These are phyloP conservation scores for Aphodius granarius DNA, from an alignment of 2,888 invertebrate species.

Conservation along the genomic window DNA sequence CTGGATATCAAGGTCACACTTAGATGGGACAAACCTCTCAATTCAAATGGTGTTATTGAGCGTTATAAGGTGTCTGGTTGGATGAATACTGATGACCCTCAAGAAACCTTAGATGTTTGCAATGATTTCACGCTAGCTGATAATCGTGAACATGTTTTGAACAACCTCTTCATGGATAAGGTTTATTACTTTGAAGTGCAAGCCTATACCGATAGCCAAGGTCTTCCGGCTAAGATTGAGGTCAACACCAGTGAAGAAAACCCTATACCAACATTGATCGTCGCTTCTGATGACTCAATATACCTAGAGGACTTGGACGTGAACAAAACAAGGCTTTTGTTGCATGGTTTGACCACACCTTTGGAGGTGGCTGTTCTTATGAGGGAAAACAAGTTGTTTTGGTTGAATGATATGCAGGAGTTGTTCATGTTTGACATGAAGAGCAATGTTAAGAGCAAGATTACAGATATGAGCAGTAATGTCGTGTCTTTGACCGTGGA, in stretches of 20 bases:
- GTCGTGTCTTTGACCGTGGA: constrained; percentile 75
- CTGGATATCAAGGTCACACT: constrained; percentile 62
- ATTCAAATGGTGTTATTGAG: constrained; percentile 73
- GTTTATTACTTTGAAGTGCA: constrained; percentile 76
- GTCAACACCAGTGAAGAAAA: constrained; percentile 71
- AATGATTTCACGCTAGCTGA: constrained; percentile 6
- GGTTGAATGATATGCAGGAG: constrained; percentile 79
- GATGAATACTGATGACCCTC: constrained; percentile 57
- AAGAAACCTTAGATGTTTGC: constrained; percentile 48
- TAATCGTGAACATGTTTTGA: constrained; percentile 61
- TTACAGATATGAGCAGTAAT: constrained; percentile 61
- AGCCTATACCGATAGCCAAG: constrained; percentile 77
- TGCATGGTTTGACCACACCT: constrained; percentile 68
- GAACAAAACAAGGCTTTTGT: constrained; percentile 59
- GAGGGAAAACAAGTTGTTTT: constrained; percentile 74
- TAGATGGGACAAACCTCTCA: constrained; percentile 79
- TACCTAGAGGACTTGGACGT: constrained; percentile 77
- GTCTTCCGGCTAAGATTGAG: constrained; percentile 63
- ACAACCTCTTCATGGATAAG: constrained; percentile 61
- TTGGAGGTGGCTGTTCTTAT: constrained; percentile 70
- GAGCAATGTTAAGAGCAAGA: constrained; percentile 59
- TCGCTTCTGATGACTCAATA: constrained; percentile 72
- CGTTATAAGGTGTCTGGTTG: constrained; percentile 76
- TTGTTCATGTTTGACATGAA: constrained; percentile 65
- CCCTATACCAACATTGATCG: constrained; percentile 77